A percentile compares a stretch with the other conserved stretches of the same genome.
Conservation (phyloP, 1,140 invertebrate genomes). For the Coelopa frigida region DNA sequence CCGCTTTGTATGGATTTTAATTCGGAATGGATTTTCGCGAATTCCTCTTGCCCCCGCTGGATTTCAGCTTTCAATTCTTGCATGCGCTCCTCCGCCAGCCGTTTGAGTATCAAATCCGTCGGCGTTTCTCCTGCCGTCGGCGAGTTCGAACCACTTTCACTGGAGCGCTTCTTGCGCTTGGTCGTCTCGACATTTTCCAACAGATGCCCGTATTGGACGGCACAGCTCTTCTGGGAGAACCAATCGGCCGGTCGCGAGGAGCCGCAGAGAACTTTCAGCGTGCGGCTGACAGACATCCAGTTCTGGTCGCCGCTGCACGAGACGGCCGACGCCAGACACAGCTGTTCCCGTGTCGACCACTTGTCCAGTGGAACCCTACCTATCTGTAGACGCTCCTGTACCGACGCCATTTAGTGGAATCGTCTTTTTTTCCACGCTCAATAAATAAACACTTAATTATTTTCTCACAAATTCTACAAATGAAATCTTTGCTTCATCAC, state of each 20-base stretch:
- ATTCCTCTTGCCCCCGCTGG: conserved; percentile 60
- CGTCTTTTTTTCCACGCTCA: too few species aligned
- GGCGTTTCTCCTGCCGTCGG: conserved; percentile 51
- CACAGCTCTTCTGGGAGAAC: conserved; percentile 87
- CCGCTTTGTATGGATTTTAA: conserved; percentile 47
- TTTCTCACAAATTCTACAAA: too few species aligned
- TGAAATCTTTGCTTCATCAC: too few species aligned
- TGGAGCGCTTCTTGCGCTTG: conserved; percentile 74
- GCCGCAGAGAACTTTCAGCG: conserved; percentile 64
- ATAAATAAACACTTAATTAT: too few species aligned
- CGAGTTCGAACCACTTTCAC: conserved; percentile 47
- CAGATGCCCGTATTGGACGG: conserved; percentile 76
- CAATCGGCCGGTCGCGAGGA: conserved; percentile 67
- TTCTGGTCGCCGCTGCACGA: conserved; percentile 85
- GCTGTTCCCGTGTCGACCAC: conserved; percentile 77
- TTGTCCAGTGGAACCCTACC: conserved; percentile 68
- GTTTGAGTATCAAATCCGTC: conserved; percentile 70
- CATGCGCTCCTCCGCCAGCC: conserved; percentile 70
- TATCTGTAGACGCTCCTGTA: conserved; percentile 55
- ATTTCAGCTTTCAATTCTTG: conserved; percentile 67
- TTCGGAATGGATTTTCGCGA: conserved; percentile 59
- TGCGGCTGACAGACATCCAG: conserved; percentile 85
- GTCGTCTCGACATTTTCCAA: conserved; percentile 79
- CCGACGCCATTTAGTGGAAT: conserved; percentile 49
- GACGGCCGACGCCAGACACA: conserved; percentile 81